Percentiles rank a stretch among this genome's conserved stretches.
Conservation (phyloP, 2,888 invertebrate species). For the Zootermopsis nevadensis region DNA sequence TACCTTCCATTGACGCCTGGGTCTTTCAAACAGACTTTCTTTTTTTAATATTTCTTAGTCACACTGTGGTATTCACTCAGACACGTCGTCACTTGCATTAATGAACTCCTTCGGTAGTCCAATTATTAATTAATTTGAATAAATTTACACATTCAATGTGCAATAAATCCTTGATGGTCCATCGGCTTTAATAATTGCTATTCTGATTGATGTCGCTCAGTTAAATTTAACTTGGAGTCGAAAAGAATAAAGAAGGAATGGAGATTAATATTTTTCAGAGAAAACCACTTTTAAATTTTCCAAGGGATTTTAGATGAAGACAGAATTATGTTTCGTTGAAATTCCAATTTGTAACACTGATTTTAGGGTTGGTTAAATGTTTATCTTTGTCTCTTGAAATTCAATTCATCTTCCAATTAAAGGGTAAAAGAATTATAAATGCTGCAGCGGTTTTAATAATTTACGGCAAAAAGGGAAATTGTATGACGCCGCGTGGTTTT, state of each 20-base stretch:
- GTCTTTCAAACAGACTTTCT: too few relatives aligned
- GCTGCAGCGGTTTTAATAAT: not conserved
- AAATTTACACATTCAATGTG: not conserved
- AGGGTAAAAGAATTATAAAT: not conserved
- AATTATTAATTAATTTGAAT: not conserved
- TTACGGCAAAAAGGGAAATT: too few relatives aligned
- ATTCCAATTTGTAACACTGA: not conserved
- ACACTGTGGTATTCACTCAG: too few relatives aligned
- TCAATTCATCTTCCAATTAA: not conserved
- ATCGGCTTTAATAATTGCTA: slow-evolving; percentile 18
- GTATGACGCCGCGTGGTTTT: too few relatives aligned
- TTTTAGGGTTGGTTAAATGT: not conserved
- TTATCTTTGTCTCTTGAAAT: not conserved
- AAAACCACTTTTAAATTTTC: not conserved
- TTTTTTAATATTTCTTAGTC: too few relatives aligned
- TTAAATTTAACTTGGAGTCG: not conserved
- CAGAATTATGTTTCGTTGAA: not conserved
- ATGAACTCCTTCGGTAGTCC: not conserved
- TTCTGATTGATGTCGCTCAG: not conserved
- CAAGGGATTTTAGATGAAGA: not conserved
- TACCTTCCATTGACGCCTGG: too few relatives aligned
- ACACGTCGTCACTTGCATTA: not conserved
- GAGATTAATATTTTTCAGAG: not conserved
- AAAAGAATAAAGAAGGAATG: not conserved
- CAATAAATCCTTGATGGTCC: slow-evolving; percentile 11